phyloP scores from a whole-genome alignment of 2,113 vertebrate species.

The Phrynosoma blainvillii region DNA sequence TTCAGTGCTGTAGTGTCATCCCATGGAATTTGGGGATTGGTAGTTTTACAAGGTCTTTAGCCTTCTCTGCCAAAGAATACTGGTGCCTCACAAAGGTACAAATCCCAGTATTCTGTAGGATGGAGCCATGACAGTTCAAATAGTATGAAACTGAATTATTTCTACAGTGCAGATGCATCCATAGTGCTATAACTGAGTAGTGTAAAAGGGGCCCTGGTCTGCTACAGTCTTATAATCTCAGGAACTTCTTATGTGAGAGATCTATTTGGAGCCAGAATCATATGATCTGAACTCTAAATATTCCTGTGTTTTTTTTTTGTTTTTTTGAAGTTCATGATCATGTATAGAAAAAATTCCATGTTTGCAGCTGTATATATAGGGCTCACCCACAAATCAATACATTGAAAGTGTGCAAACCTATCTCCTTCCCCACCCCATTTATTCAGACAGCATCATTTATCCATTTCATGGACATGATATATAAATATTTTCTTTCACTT shows the following conservation, averaged over 20 bases:
- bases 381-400: no score
- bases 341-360: not conserved
- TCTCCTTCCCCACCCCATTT: not conserved
- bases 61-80: no score
- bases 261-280: not conserved
- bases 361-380: not conserved
- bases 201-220: not conserved
- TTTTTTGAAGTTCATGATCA: no score
- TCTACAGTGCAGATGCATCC: no score
- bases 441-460: not conserved
- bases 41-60: no score
- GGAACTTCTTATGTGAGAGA: not conserved
- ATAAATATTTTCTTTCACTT: not conserved
- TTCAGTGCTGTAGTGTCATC: no score
- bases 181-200: no score
- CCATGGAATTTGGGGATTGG: no score
- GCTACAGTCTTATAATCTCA: not conserved
- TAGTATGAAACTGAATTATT: no score
- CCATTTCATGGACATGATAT: not conserved
- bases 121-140: no score
- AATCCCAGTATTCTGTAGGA: no score
- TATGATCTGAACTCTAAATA: not conserved
- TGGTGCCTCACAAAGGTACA: no score
- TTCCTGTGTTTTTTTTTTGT: not conserved
- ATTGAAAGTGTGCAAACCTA: not conserved